Evolutionary conservation across 2,888 invertebrate species (phyloP), one percentile per base, ranked within the genome.

Genomic region (Lithodes maja): DNA sequence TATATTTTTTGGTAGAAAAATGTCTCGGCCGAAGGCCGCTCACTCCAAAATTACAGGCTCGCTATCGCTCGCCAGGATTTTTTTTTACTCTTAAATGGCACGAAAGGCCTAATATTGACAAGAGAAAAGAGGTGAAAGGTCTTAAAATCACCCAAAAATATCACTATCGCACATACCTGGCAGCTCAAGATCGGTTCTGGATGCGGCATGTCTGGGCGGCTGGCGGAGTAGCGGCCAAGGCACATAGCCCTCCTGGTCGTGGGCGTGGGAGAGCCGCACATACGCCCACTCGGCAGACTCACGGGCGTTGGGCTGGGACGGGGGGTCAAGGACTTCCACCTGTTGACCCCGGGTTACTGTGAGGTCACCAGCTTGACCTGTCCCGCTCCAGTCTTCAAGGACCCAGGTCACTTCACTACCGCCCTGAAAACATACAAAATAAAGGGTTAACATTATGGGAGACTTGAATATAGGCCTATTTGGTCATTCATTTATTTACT

Each of bases 261-360:
- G 90, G 86, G 82, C 61, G 82, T 83, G 89, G 68, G 84, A 89
- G 15, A 87, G 90, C 84, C 83, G 74, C 33, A 87, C 86, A 33
- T 83, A 90, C 74, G 85, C 88, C 90, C 78, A 88, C 55, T 85
- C 88, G 50, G 83, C 33, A 7, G 94, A 68, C 77, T 87, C 87
- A 9, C 87, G 87, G 78, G 77, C 69, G 69, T 93, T 96, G 94
- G 92, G 53, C 5, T 84, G 95, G 90, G 95, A 94, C 93, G 96
- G 96, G 92, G 96, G 95, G 93, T 98, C 98, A 92, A 98, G 95
- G 92, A 98, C 96, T 94, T 98, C 98, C 92, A 98, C 98, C 94
- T 98, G 98, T 94, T 98, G 98, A 52, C 98, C 98, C 94, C 98
- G 97, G 92, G 95, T 95, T 78, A 99, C 98, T 85, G 96, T 96